phyloP scores from a whole-genome alignment of 2,888 invertebrate genomes.

The Dione vanillae region DNA sequence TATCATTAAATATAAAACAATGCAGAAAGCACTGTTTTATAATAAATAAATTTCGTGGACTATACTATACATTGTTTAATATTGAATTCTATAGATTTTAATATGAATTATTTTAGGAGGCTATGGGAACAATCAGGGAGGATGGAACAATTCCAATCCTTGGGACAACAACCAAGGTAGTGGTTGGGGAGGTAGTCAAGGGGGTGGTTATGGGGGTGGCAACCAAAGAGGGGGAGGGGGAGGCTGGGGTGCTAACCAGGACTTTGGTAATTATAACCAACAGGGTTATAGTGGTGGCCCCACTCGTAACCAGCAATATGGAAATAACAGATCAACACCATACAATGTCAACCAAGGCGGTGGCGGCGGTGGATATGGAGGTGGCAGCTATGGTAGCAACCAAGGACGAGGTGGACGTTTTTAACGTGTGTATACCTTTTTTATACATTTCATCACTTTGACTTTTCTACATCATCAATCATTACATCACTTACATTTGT shows the following conservation, averaged over 20 bases:
- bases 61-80: too few species aligned
- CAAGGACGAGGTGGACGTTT: constrained; percentile 64
- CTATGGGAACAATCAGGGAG: constrained; percentile 79
- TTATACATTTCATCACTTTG: constrained; percentile 2
- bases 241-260: constrained; percentile 85
- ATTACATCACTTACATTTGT: constrained; percentile 36
- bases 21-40: too few species aligned
- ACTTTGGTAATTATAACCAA: constrained; percentile 91
- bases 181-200: constrained; percentile 75
- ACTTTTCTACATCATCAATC: constrained; percentile 30
- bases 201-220: constrained; percentile 71
- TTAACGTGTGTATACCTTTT: constrained; percentile 66
- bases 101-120: constrained; percentile 60
- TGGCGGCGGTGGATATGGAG: constrained; percentile 73
- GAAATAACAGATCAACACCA: constrained; percentile 88
- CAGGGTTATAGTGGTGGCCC: constrained; percentile 95
- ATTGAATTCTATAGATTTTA: neutral
- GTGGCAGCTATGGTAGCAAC: constrained; percentile 68
- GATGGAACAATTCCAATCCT: constrained; percentile 76
- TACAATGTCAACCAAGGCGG: constrained; percentile 88
- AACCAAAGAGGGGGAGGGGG: constrained; percentile 65
- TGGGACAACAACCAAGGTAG: constrained; percentile 70
- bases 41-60: too few species aligned
- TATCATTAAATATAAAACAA: too few species aligned
- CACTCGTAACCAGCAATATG: constrained; percentile 90